phyloP scores from a whole-genome alignment of 2,113 vertebrate genomes.

The Bambusicola thoracicus region DNA sequence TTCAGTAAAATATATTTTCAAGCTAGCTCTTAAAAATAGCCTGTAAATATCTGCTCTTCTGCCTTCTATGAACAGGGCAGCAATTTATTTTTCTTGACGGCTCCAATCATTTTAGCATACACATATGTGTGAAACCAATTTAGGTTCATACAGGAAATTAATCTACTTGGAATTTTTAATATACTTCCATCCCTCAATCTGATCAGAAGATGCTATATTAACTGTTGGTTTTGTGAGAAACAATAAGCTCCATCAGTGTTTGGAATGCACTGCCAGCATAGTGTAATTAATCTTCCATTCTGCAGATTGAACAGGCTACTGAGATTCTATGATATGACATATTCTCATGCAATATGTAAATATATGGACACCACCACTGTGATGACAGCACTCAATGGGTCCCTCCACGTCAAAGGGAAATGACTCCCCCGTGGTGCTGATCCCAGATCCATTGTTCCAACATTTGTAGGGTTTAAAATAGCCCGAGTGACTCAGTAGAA shows the following conservation, averaged over 20 bases:
- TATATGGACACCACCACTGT: constrained; percentile 15
- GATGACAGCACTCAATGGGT: constrained; percentile 5
- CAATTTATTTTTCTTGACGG: constrained; percentile 47
- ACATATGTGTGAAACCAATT: constrained; percentile 67
- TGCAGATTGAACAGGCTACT: constrained; percentile 71
- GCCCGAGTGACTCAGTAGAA: background rate
- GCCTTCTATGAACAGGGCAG: background rate
- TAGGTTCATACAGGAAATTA: constrained; percentile 82
- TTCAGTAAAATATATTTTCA: background rate
- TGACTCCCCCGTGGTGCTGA: background rate
- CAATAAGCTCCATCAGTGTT: constrained; percentile 60
- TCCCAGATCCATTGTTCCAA: constrained; percentile 23
- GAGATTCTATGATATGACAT: constrained; percentile 70
- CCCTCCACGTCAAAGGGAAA: constrained; percentile 27
- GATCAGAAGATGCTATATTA: constrained; percentile 77
- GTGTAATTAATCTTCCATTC: constrained; percentile 80
- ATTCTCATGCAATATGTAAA: constrained; percentile 55
- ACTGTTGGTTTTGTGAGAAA: constrained; percentile 71
- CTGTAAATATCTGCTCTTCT: background rate
- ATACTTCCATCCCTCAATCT: constrained; percentile 77
- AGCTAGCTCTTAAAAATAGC: background rate
- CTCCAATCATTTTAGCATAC: constrained; percentile 43
- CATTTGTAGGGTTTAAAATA: constrained; percentile 12
- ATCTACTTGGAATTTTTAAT: constrained; percentile 81
- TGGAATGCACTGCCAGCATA: constrained; percentile 63